These are phyloP conservation scores for Dendrocincla fuliginosa DNA, from an alignment of 2,797 vertebrate genomes.

Conservation along the genomic window DNA sequence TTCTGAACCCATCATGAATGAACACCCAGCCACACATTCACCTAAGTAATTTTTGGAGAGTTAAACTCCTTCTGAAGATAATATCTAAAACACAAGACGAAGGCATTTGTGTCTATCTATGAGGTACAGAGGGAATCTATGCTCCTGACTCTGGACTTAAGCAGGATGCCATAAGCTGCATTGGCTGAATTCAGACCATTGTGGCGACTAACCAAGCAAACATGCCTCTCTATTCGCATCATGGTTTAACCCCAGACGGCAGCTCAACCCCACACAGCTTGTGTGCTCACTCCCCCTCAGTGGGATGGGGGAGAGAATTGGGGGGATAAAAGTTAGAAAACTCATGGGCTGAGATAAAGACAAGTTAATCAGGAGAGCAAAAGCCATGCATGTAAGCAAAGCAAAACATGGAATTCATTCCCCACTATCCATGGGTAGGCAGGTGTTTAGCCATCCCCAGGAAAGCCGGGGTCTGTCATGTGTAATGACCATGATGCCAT, in stretches of 20 bases:
- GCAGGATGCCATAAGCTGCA: neutral
- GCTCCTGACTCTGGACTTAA: neutral
- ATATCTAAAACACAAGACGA: neutral
- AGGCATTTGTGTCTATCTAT: neutral
- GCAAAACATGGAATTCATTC: neutral
- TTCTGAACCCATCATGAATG: neutral
- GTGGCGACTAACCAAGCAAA: neutral
- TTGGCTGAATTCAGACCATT: neutral
- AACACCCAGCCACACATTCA: neutral
- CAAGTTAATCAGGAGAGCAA: neutral
- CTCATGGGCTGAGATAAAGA: neutral
- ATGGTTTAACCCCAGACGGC: neutral
- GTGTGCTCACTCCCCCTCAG: neutral
- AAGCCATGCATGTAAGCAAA: neutral
- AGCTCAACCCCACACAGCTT: neutral
- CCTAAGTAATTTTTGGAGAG: neutral
- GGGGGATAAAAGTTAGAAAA: neutral
- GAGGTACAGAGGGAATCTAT: neutral
- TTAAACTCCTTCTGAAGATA: neutral
- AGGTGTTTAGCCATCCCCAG: neutral
- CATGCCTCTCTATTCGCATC: neutral
- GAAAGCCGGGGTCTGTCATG: neutral
- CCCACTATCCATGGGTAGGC: neutral
- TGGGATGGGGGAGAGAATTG: neutral
- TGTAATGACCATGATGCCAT: neutral